Percentiles rank a stretch among this genome's conserved stretches.
Evolutionary conservation across 1,140 invertebrate species (phyloP).

Genomic region (Leptinotarsa texana): DNA sequence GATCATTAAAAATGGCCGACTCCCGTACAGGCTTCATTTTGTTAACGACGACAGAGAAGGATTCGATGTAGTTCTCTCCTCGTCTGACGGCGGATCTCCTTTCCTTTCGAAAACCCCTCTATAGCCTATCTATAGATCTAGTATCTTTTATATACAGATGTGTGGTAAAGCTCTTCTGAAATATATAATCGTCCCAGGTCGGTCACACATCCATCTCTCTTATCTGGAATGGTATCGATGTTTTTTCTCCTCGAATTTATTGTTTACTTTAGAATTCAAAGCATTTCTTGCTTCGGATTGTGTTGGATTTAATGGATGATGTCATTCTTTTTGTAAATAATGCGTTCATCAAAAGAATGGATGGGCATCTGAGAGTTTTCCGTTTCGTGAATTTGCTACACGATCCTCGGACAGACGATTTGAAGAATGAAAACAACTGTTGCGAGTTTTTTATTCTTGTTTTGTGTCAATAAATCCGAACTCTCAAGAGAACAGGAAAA

Average conservation of each 20-base stretch:
- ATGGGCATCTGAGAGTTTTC: neutral
- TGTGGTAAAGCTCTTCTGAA: conserved; percentile 5
- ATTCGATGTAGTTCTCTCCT: neutral
- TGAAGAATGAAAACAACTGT: neutral
- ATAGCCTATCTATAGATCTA: conserved; percentile 3
- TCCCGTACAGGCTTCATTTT: conserved; percentile 28
- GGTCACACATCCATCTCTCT: conserved; percentile 23
- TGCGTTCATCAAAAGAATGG: conserved; percentile 1
- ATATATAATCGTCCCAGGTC: neutral
- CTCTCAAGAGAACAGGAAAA: too few species aligned
- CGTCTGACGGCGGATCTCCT: neutral
- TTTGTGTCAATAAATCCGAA: too few species aligned
- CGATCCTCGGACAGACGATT: neutral
- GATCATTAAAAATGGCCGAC: conserved; percentile 48
- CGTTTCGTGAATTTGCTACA: neutral
- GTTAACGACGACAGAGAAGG: conserved; percentile 32
- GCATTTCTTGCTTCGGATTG: conserved; percentile 24
- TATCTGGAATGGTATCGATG: conserved; percentile 25
- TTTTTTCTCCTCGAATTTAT: conserved; percentile 25
- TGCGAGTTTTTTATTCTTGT: too few species aligned
- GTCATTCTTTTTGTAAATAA: conserved; percentile 8
- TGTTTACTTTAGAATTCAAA: conserved; percentile 27
- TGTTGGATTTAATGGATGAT: conserved; percentile 15
- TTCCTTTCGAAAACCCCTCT: neutral
- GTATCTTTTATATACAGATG: conserved; percentile 6